Conservation (phyloP, 1,140 invertebrate genomes). For the Caenorhabditis brenneri region DNA sequence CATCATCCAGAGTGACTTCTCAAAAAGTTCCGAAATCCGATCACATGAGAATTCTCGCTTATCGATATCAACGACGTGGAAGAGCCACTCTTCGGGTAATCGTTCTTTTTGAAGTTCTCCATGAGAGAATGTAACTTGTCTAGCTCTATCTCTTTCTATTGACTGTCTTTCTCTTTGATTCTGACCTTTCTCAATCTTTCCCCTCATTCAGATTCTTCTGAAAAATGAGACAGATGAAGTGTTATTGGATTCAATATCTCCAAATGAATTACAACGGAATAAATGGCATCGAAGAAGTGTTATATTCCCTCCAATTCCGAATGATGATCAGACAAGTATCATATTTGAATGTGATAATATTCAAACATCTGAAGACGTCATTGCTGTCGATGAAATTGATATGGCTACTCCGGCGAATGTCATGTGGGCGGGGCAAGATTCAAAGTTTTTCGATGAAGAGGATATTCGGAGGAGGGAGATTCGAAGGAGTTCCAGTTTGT, state of each 20-base stretch:
- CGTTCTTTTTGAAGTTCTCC: neutral
- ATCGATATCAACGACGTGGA: constrained; percentile 20
- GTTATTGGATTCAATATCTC: neutral
- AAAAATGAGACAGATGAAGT: constrained; percentile 10
- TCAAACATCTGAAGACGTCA: constrained; percentile 19
- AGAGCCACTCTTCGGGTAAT: neutral
- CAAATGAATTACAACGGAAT: neutral
- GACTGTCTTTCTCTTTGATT: neutral
- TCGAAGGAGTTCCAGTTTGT: neutral
- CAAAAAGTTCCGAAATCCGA: neutral
- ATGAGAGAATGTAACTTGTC: too few relatives aligned
- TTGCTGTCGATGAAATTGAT: constrained; percentile 14
- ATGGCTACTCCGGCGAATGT: constrained; percentile 11
- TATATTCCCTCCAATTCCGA: neutral
- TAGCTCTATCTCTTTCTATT: too few relatives aligned
- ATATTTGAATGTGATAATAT: constrained; percentile 6
- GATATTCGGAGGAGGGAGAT: constrained; percentile 13
- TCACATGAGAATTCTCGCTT: constrained; percentile 6
- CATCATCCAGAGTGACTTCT: neutral
- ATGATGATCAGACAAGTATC: constrained; percentile 9
- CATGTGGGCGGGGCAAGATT: constrained; percentile 25
- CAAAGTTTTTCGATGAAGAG: constrained; percentile 19
- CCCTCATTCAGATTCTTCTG: neutral
- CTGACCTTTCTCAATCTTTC: neutral
- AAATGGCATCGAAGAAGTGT: constrained; percentile 21